A percentile compares a stretch with the other conserved stretches of the same genome.
Conservation (phyloP, 2,797 vertebrate genomes). For the Hylomyscus alleni region DNA sequence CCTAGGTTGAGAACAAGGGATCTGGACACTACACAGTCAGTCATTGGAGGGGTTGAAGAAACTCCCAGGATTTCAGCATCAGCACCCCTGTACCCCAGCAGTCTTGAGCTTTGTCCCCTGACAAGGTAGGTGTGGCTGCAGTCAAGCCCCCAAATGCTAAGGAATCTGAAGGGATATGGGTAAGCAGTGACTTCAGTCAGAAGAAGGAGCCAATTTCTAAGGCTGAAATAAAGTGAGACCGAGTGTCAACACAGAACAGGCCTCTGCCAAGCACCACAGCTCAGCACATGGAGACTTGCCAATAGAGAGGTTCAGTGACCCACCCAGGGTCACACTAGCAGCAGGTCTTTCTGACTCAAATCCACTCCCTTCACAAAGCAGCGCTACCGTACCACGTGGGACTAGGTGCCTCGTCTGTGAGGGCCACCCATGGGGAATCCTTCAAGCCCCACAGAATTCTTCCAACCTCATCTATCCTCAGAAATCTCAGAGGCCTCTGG, state of each 20-base stretch:
- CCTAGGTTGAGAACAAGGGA: not conserved
- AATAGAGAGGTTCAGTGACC: not conserved
- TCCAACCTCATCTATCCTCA: not conserved
- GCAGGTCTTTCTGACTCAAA: not conserved
- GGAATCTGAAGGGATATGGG: not conserved
- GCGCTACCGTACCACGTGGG: not conserved
- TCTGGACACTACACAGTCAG: not conserved
- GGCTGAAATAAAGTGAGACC: not conserved
- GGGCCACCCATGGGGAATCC: not conserved
- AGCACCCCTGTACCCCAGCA: not conserved
- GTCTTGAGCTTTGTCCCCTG: not conserved
- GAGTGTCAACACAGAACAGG: not conserved
- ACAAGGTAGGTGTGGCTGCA: not conserved
- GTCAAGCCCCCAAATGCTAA: not conserved
- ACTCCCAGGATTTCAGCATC: not conserved
- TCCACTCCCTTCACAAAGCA: not conserved
- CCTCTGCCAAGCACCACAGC: not conserved
- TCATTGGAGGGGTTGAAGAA: not conserved
- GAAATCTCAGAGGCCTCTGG: not conserved
- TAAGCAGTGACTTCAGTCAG: not conserved
- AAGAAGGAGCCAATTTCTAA: not conserved
- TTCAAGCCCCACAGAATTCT: not conserved
- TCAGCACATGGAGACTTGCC: not conserved
- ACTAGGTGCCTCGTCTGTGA: not conserved
- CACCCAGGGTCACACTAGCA: not conserved